A percentile compares a stretch with the other conserved stretches of the same genome.
Conservation (phyloP, 1,140 invertebrate species). For the Pectinophora gossypiella region DNA sequence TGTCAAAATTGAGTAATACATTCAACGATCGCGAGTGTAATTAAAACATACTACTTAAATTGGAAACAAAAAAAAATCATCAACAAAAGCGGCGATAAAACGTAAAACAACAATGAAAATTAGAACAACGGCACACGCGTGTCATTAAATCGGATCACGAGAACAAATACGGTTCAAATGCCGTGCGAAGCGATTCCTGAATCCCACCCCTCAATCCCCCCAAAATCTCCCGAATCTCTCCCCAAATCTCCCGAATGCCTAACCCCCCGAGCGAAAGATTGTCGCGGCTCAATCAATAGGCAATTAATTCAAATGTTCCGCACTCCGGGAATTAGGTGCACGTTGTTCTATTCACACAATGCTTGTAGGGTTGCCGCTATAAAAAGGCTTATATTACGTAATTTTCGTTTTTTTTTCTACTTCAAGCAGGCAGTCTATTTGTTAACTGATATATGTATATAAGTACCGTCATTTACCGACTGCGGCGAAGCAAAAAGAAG, state of each 20-base stretch:
- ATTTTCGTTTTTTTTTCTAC: too few species aligned
- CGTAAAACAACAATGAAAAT: background rate
- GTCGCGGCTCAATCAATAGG: conserved; percentile 1
- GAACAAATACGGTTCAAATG: background rate
- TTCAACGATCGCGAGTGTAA: too few species aligned
- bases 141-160: background rate
- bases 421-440: too few species aligned
- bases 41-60: too few species aligned
- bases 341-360: background rate
- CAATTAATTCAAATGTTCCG: conserved; percentile 4
- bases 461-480: too few species aligned
- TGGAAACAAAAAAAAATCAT: too few species aligned
- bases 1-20: too few species aligned
- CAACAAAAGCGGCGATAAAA: too few species aligned
- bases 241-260: background rate
- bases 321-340: background rate
- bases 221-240: background rate
- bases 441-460: too few species aligned
- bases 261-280: background rate
- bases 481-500: too few species aligned
- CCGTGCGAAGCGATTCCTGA: background rate
- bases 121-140: background rate
- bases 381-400: too few species aligned
- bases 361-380: background rate
- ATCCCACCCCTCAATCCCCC: background rate